Base-by-base conservation (phyloP, 2,797 vertebrate species). In the Myripristis murdjan region DNA sequence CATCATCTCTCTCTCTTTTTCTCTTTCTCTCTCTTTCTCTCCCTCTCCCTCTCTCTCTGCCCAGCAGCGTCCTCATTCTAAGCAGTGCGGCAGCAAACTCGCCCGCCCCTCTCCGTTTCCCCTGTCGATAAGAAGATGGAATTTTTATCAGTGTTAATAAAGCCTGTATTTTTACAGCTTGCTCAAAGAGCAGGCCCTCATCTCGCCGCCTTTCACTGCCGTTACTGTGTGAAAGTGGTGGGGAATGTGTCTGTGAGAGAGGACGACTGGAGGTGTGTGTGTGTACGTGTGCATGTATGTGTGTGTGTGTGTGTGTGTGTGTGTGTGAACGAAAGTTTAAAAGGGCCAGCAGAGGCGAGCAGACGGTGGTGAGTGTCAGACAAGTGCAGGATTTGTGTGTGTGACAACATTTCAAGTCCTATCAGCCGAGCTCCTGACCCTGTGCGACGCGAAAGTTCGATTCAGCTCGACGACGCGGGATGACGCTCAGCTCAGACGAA, bases 111-210 rank as follows among this genome's bases (percentile, higher is more conserved):
- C 56, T 78, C 74, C 9, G 44, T 82, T 83, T 86, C 74, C 67
- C 71, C 43, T 75, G 80, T 83, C 49, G 64, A 88, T 91, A 83
- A 89, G 77, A 68, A 79, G 68, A 90, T 79, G 79, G 82, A 79
- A 66, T 83, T 82, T 84, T 82, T 81, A 87, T 90, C 78, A 80
- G 52, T 55, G 66, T 85, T 88, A 88, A 88, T 88, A 75, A 91
- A 85, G 59, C 56, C 57, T 80, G 64, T 75, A 51, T 88, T 90
- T 91, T 89, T 87, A 85, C 52, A 76, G 73, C 65, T 64, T 8
- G 35, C 64, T 79, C 39, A 83, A 86, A 70, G 62, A 79, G 70
- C 53, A 57, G 18, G 54, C 41, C 37, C 58, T 73, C 67, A 26
- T 82, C 61, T 67, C 74, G 59, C 75, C 65, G 79, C 63, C 28